A percentile compares a stretch with the other conserved stretches of the same genome.
Conservation (phyloP, 64 coral and sea anemone genomes). For the Astreopora myriophthalma region DNA sequence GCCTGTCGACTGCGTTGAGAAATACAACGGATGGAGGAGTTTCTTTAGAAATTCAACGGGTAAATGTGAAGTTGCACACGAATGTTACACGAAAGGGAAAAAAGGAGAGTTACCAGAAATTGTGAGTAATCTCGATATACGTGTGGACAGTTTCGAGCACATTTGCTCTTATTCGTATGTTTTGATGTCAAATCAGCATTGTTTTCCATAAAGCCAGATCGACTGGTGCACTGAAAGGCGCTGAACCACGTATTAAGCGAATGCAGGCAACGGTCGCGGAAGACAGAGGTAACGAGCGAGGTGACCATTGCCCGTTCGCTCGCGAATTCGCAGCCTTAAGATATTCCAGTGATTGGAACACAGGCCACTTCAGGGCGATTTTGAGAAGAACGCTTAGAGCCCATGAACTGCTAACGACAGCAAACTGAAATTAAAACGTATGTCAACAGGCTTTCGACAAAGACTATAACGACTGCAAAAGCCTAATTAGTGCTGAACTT, state of each 20-base stretch:
- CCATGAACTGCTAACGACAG: not conserved
- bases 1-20: conserved; percentile 85
- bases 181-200: too few species aligned
- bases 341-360: not conserved
- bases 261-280: too few species aligned
- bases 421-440: not conserved
- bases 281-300: too few species aligned
- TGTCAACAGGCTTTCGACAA: conserved; percentile 24
- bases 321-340: too few species aligned
- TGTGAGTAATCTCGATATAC: conserved; percentile 33
- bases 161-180: too few species aligned
- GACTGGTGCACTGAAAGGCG: too few species aligned
- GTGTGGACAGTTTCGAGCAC: too few species aligned
- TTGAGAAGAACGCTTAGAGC: too few species aligned
- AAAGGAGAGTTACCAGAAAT: conserved; percentile 90
- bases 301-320: too few species aligned
- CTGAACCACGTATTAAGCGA: too few species aligned
- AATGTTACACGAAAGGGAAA: conserved; percentile 85
- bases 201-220: too few species aligned
- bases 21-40: conserved; percentile 94
- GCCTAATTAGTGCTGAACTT: conserved; percentile 69
- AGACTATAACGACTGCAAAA: conserved; percentile 87
- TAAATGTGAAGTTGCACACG: conserved; percentile 79
- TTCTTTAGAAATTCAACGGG: conserved; percentile 80
- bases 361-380: too few species aligned